Base-by-base conservation (phyloP, 2,113 vertebrate genomes). In the Melospiza melodia region DNA sequence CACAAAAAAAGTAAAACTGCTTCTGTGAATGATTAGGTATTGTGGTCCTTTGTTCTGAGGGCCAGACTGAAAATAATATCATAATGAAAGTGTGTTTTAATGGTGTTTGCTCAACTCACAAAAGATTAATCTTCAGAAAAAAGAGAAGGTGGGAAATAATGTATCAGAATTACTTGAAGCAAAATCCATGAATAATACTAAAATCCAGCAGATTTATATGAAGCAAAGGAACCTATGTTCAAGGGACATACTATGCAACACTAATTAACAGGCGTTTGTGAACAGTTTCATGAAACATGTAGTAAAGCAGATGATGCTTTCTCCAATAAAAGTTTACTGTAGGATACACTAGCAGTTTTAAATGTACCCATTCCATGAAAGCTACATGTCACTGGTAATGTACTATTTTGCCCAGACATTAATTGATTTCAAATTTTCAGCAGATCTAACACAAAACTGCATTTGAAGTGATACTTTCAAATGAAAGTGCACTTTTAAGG, bases 271-370 rank as follows among this genome's bases (percentile, higher is more conserved):
- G 98, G 99, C 99, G 99, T 98, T 99, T 99, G 98, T 99, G 99
- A 99, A 99, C 98, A 99, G 98, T 99, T 98, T 99, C 98, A 99
- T 99, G 99, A 99, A 98, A 99, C 99, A 99, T 99, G 99, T 99
- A 99, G 97, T 99, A 98, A 99, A 99, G 99, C 99, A 99, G 48
- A 62, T 84, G 57, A 84, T 73, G 41, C 58, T 65, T 54, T 84
- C 58, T 63, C 49, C 17, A 84, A 55, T 76, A 51, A 58, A 85
- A 76, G 62, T 76, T 86, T 51, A 31, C 62, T 46, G 44, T 46
- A 46, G 44, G 72, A 76, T 76, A 86, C 11, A 44, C 44, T 35
- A 85, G 71, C 2, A 5, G 19, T 75, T 76, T 51, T 18, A 76
- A 86, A 86, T 51, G 35, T 58, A 85, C 43, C 62, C 24, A 85